Base-by-base conservation (phyloP, 1,140 invertebrate species). In the Scaptodrosophila lebanonensis region DNA sequence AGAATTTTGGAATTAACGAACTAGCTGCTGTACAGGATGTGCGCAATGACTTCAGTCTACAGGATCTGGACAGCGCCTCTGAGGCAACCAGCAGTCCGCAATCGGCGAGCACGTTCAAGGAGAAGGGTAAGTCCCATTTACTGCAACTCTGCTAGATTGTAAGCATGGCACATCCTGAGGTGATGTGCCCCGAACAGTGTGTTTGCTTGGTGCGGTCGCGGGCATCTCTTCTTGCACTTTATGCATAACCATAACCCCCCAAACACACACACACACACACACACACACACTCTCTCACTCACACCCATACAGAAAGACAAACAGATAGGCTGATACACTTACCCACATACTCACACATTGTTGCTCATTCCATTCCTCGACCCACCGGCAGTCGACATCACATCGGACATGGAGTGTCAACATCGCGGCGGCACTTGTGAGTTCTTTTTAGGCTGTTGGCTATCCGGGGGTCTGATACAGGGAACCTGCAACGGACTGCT, bases 361-460 rank as follows among this genome's bases (percentile, higher is more conserved):
- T 61, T 67, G 9, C 62, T 84, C 35, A 61, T 45, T 22, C 29
- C 40, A 48, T 36, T 44, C 43, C 50, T 38, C 35, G n/a, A n/a
- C 30, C n/a, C 32, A 40, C 45, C 50, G 57, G 82, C 75, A 87
- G 85, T 84, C 69, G 83, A 84, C 51, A 86, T 66, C 56, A 87
- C 87, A 75, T 86, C 88, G 48, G 88, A 89, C 45, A 86, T 88
- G 49, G 87, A 89, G 56, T 88, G 86, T 18, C 90, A 90, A 62
- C 85, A 89, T 15, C 91, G 93, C 72, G 93, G 93, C 66, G 93
- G 94, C 33, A 93, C 91, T 64, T 97, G 95, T 87, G 95, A 97
- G 88, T 97, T 97, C 89, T 96, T 97, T 89, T 89, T 97, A 66
- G 92, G 93, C 84, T 97, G 95, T 88, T 97, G 95, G 95, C 91